phyloP scores from a whole-genome alignment of 92 coral and sea anemone species.

The Porites divaricata region DNA sequence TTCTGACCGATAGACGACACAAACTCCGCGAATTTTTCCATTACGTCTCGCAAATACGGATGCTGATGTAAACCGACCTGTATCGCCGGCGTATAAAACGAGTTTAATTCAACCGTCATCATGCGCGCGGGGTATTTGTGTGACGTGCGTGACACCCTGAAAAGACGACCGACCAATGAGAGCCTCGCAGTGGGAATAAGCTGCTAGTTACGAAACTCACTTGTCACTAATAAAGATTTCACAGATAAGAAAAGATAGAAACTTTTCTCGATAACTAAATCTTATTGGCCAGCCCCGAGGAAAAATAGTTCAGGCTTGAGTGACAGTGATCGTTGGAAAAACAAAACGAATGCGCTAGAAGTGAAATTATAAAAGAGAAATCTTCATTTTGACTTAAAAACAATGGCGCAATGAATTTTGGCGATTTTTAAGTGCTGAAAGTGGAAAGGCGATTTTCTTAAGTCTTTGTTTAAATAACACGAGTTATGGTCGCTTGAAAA shows the following conservation, averaged over 20 bases:
- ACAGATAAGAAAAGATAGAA: slow-evolving; percentile 37
- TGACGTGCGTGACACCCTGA: slow-evolving; percentile 51
- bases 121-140: slow-evolving; percentile 54
- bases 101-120: slow-evolving; percentile 53
- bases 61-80: slow-evolving; percentile 16
- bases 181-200: slow-evolving; percentile 5
- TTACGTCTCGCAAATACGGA: slow-evolving; percentile 46
- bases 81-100: slow-evolving; percentile 25
- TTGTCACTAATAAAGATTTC: slow-evolving; percentile 52
- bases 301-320: slow-evolving; percentile 20
- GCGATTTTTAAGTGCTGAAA: slow-evolving; percentile 41
- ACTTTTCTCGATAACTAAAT: slow-evolving; percentile 31
- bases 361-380: background rate
- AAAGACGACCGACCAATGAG: slow-evolving; percentile 24
- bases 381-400: background rate
- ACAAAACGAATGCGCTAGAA: background rate
- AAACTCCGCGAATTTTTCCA: slow-evolving; percentile 95
- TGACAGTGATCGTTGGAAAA: slow-evolving; percentile 20
- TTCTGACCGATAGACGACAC: slow-evolving; percentile 80
- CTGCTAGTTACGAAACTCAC: slow-evolving; percentile 30
- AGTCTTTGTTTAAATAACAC: slow-evolving; percentile 51
- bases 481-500: slow-evolving; percentile 27
- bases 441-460: slow-evolving; percentile 45
- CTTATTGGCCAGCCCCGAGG: slow-evolving; percentile 34
- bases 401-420: slow-evolving; percentile 6